These are phyloP conservation scores for Nineta flava DNA, from an alignment of 2,888 invertebrate species.

Conservation along the genomic window DNA sequence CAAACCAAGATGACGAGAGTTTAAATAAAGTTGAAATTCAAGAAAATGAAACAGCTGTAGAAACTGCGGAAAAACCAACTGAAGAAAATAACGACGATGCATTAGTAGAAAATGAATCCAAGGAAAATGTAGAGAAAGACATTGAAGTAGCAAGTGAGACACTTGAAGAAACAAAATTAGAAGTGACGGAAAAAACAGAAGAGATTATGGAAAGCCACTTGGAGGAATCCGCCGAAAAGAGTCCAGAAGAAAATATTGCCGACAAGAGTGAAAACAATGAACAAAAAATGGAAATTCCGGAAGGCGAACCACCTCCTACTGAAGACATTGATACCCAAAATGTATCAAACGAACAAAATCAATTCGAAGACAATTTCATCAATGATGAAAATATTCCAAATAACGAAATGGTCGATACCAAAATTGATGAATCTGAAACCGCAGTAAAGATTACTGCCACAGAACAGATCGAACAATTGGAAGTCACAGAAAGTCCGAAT, in stretches of 20 bases:
- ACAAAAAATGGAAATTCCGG: neutral
- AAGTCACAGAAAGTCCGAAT: too few species aligned
- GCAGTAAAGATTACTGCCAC: too few species aligned
- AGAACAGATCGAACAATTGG: too few species aligned
- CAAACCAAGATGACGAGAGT: slow-evolving; percentile 28
- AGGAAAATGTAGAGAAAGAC: too few species aligned
- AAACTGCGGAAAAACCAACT: neutral
- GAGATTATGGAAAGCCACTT: slow-evolving; percentile 4
- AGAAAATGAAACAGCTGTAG: slow-evolving; percentile 9
- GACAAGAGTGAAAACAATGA: neutral
- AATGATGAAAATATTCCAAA: too few species aligned
- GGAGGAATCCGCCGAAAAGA: neutral
- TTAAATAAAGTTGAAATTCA: slow-evolving; percentile 8
- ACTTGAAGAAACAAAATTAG: slow-evolving; percentile 5
- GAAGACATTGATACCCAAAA: slow-evolving; percentile 7
- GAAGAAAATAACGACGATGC: neutral
- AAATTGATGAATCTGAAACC: too few species aligned
- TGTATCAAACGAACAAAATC: neutral
- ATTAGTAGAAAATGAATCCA: too few species aligned
- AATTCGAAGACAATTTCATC: too few species aligned
- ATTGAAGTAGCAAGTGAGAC: neutral
- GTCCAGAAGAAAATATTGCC: slow-evolving; percentile 1
- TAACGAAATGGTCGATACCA: too few species aligned
- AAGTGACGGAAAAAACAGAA: slow-evolving; percentile 8
- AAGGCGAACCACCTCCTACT: neutral